Evolutionary conservation across 1,140 invertebrate species (phyloP), one percentile per base, ranked within the genome.

Genomic region (Stegodyphus dumicola): DNA sequence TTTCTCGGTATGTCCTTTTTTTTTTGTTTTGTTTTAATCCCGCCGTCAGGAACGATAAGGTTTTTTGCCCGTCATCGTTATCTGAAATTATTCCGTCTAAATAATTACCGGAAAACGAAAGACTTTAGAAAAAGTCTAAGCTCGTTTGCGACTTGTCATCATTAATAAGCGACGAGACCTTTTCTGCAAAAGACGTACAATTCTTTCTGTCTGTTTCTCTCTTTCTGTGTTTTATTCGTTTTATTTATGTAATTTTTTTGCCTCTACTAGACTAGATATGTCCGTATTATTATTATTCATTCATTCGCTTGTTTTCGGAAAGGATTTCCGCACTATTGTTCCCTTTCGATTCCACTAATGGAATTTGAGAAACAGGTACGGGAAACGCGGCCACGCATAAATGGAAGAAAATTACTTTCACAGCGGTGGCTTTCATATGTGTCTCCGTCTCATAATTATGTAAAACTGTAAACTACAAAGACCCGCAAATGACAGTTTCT

Each of bases 61-160:
- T 85, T 76, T 85, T 69, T 79, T 79, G 13, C 18, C 9, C 52
- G 52, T 77, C 81, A 76, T 85, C 81, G 81, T 85, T 85, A 85
- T 85, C 81, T 66, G 52, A 85, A 85, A 85, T 85, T 85, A 85
- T 85, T 85, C 81, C 74, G 73, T 66, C 73, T 85, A 85, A 85
- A 85, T 85, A 85, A 85, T 85, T 85, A 85, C 81, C 56, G 65
- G 51, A 71, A 77, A 85, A 77, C 65, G 33, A 56, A 69, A 6
- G 51, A 18, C 15, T 69, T 76, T 76, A 76, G 17, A 65, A 60
- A 65, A 65, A 51, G 70, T 51, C 18, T 85, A 85, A 85, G 81
- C 81, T 85, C 81, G 74, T 76, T 85, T 85, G 65, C 73, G 18
- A 60, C 81, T 77, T 85, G 81, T 85, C 81, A 70, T 85, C 81